phyloP scores from a whole-genome alignment of 1,140 invertebrate species.

The Pinna nobilis region DNA sequence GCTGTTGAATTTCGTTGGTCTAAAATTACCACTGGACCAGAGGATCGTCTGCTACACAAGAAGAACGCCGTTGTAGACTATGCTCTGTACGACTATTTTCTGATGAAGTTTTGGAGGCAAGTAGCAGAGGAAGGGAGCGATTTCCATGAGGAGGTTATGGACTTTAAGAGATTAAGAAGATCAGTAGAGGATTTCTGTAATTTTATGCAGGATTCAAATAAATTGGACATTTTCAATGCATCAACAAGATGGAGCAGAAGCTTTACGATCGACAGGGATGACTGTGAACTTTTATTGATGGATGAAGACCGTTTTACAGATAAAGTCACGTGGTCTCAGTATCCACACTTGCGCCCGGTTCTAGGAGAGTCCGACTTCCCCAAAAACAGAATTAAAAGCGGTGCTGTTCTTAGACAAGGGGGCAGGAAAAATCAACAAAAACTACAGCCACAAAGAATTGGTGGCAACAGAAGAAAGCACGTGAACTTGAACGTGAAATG shows the following conservation, averaged over 20 bases:
- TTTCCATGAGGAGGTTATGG: slow-evolving; percentile 34
- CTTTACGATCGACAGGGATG: background rate
- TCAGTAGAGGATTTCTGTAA: slow-evolving; percentile 37
- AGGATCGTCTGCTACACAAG: slow-evolving; percentile 12
- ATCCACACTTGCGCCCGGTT: slow-evolving; percentile 8
- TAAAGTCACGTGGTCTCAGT: slow-evolving; percentile 6
- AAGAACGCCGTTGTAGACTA: slow-evolving; percentile 43
- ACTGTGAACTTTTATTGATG: background rate
- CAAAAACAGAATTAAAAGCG: too few relatives aligned
- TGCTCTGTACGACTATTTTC: slow-evolving; percentile 44
- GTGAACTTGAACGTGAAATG: too few relatives aligned
- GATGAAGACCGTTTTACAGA: slow-evolving; percentile 6
- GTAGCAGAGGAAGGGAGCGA: slow-evolving; percentile 26
- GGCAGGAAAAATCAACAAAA: too few relatives aligned
- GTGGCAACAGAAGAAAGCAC: too few relatives aligned
- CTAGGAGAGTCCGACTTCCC: too few relatives aligned
- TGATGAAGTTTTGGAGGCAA: slow-evolving; percentile 30
- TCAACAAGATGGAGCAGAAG: background rate
- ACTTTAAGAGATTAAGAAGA: slow-evolving; percentile 40
- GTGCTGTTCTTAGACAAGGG: too few relatives aligned
- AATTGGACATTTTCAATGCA: background rate
- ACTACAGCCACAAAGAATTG: too few relatives aligned
- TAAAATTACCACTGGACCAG: background rate
- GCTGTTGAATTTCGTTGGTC: slow-evolving; percentile 8
- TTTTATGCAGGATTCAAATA: too few relatives aligned